Conservation (phyloP, 2,888 invertebrate genomes). For the Amphipoea oculea region DNA sequence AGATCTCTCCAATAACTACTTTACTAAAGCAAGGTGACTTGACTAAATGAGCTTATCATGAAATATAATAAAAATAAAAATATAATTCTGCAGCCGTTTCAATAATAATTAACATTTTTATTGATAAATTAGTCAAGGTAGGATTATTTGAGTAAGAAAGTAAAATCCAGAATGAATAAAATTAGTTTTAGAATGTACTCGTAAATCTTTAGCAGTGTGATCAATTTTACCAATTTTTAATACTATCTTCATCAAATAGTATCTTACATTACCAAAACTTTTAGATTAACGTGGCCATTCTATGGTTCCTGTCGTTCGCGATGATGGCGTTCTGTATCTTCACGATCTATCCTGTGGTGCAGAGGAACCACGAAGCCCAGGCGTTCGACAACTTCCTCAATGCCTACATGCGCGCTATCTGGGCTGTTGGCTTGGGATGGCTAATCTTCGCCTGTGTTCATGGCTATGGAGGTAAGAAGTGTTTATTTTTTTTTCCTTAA, state of each 20-base stretch:
- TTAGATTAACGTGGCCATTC: conserved; percentile 69
- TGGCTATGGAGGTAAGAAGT: conserved; percentile 85
- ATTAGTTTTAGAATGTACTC: neutral
- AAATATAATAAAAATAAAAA: neutral
- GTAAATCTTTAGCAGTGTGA: too few relatives aligned
- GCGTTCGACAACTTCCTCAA: conserved; percentile 78
- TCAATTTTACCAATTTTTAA: neutral
- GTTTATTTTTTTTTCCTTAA: neutral
- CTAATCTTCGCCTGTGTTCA: conserved; percentile 84
- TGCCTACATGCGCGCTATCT: conserved; percentile 82
- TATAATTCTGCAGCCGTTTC: neutral
- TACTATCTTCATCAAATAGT: neutral
- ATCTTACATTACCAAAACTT: conserved; percentile 33
- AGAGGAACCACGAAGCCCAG: conserved; percentile 69
- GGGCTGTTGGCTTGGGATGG: conserved; percentile 85
- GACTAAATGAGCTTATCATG: conserved; percentile 8
- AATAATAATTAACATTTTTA: neutral
- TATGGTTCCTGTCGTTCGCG: conserved; percentile 73
- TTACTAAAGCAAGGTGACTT: neutral
- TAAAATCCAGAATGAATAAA: neutral
- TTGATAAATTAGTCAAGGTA: neutral
- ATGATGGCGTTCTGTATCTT: conserved; percentile 78
- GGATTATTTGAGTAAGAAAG: too few relatives aligned
- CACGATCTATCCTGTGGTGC: conserved; percentile 78
- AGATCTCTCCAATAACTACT: neutral